phyloP scores from a whole-genome alignment of 2,113 vertebrate species.

The Cephalophus harveyi region DNA sequence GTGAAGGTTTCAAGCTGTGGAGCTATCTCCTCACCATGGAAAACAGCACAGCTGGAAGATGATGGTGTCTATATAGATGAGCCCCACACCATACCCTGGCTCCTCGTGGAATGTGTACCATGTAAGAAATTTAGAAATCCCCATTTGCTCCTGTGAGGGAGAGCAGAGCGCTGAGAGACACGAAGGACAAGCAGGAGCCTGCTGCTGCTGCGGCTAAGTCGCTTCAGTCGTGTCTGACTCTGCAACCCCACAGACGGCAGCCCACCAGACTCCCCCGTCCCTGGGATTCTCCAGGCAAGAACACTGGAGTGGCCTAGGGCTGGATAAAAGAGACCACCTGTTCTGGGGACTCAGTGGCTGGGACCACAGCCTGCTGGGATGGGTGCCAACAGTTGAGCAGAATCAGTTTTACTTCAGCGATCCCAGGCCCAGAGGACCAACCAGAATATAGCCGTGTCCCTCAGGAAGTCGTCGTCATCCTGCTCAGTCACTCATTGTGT shows the following conservation, averaged over 20 bases:
- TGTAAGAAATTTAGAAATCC: background rate
- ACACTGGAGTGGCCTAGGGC: background rate
- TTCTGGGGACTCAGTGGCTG: background rate
- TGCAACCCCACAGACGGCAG: too few relatives aligned
- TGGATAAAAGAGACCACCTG: background rate
- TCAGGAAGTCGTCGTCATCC: fast-evolving
- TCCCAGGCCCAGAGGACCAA: background rate
- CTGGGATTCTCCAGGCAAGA: too few relatives aligned
- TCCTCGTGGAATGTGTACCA: too few relatives aligned
- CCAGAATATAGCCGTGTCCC: background rate
- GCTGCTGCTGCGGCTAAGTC: too few relatives aligned
- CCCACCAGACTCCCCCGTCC: fast-evolving
- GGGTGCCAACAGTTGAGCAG: background rate
- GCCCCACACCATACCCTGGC: background rate
- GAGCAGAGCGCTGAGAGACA: background rate
- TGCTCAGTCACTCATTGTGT: background rate
- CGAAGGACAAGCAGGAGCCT: background rate
- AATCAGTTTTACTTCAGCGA: background rate
- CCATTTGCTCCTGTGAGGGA: background rate
- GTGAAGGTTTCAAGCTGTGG: background rate
- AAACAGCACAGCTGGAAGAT: background rate
- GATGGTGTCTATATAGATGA: background rate
- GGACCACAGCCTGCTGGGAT: background rate
- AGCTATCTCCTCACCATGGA: too few relatives aligned
- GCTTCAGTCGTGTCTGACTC: too few relatives aligned